Base-by-base conservation (phyloP, 2,797 vertebrate genomes). In the Ispidina lecontei region DNA sequence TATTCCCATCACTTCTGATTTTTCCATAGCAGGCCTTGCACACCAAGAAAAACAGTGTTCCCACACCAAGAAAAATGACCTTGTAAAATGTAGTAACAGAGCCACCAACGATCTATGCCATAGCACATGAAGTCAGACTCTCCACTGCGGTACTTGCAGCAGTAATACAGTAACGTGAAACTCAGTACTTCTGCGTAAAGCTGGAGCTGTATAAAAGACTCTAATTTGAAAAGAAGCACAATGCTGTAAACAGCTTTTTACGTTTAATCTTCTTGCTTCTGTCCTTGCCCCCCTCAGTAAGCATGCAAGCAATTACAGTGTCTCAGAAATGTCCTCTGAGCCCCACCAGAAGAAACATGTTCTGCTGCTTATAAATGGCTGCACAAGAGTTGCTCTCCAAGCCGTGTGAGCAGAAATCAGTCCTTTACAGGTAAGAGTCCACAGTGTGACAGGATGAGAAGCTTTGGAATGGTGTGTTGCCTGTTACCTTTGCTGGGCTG, bases 1-100 rank as follows among this genome's bases (percentile, higher is more conserved):
- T 88, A 75, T 91, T 82, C 82, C 55, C 88, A 69, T 94, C 70
- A 10, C 51, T 92, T 83, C 62, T 74, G 58, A 81, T 67, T 95
- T 92, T 95, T 91, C 90, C 83, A 3, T n/a, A 75, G 83, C 73
- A 41, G 51, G 54, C 49, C 58, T 83, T 43, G 69, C 54, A 39
- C 79, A 93, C 87, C 91, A 94, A 95, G 91, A 93, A 95, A 92
- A 95, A 93, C 85, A 91, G 49, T 44, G 65, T 51, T 94, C 79
- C 82, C 21, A 46, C 39, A 89, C 62, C 85, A 92, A 84, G 90
- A 92, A 84, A 94, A 95, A 92, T 84, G 80, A 33, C 70, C 67
- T 65, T 83, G 72, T 87, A 41, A 86, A 87, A 79, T 22, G 59
- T 23, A 91, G 83, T 75, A 90, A 47, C 80, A 73, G 85, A 91